Conservation (phyloP, 2,113 vertebrate genomes). For the Irena cyanogastra region DNA sequence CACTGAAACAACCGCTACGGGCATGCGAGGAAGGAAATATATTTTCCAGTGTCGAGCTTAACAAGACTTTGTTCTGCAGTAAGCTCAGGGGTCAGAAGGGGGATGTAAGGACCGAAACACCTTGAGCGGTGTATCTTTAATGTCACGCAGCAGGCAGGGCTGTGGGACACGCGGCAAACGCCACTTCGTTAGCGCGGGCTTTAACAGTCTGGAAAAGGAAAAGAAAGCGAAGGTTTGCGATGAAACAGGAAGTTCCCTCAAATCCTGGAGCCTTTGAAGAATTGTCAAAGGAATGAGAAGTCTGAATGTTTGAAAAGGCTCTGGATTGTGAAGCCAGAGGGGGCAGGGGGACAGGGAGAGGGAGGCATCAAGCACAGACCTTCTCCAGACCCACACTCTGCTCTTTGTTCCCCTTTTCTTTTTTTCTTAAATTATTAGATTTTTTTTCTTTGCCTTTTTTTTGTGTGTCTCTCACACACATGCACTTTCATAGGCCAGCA, state of each 20-base stretch:
- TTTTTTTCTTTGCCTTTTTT: not conserved
- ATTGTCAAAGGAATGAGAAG: constrained; percentile 53
- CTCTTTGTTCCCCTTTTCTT: constrained; percentile 5
- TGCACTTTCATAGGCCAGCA: not conserved
- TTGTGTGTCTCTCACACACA: not conserved
- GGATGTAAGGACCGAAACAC: not conserved
- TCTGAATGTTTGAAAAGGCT: constrained; percentile 18
- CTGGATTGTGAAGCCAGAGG: not conserved
- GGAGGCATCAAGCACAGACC: not conserved
- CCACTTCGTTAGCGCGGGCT: not conserved
- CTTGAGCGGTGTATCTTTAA: not conserved
- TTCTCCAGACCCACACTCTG: not conserved
- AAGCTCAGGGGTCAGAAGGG: not conserved
- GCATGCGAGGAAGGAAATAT: not conserved
- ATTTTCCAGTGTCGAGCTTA: not conserved
- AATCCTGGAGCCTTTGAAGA: constrained; percentile 51
- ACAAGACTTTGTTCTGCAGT: not conserved
- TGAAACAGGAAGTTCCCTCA: constrained; percentile 47
- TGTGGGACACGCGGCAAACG: not conserved
- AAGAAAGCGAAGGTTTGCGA: not conserved
- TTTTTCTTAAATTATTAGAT: not conserved
- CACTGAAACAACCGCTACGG: not conserved
- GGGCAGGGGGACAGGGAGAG: not conserved
- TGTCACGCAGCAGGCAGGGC: not conserved
- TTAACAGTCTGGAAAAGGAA: constrained; percentile 24